These are phyloP conservation scores for Rhingia campestris DNA, from an alignment of 2,888 invertebrate genomes.

Conservation along the genomic window DNA sequence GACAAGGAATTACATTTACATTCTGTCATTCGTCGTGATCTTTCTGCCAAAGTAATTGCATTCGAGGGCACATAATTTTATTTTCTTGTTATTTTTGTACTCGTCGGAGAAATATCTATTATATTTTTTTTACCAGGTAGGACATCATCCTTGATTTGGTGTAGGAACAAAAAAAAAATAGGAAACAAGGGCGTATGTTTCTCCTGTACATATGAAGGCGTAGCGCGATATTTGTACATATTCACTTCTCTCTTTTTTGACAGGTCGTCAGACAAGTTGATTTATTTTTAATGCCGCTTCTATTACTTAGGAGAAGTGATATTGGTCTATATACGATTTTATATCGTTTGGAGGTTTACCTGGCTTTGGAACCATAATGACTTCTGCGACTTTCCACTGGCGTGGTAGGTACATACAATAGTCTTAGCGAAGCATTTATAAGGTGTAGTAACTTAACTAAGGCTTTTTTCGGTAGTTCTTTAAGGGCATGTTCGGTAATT, in stretches of 20 bases:
- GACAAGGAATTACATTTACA: conserved; percentile 28
- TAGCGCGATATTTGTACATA: neutral
- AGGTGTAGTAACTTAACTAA: no score
- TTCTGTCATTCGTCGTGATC: conserved; percentile 30
- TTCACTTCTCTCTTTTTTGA: conserved; percentile 1
- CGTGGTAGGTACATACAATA: no score
- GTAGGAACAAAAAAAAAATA: neutral
- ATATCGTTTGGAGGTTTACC: no score
- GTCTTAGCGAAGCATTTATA: no score
- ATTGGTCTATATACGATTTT: no score
- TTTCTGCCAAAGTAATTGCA: conserved; percentile 34
- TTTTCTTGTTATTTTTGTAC: neutral
- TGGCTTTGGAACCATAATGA: no score
- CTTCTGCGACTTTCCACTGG: no score
- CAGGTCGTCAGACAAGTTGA: conserved; percentile 33
- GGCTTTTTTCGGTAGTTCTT: no score
- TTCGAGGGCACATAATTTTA: conserved; percentile 23
- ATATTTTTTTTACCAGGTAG: neutral
- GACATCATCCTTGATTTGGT: neutral
- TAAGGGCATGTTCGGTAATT: no score
- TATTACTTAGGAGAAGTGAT: no score
- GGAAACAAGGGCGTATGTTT: neutral
- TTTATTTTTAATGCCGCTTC: conserved; percentile 40
- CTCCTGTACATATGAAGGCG: neutral
- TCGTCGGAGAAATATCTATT: neutral